A percentile compares a stretch with the other conserved stretches of the same genome.
These are phyloP conservation scores for Yoshiicerus persimilis DNA, from an alignment of 1,140 invertebrate species.

Conservation along the genomic window DNA sequence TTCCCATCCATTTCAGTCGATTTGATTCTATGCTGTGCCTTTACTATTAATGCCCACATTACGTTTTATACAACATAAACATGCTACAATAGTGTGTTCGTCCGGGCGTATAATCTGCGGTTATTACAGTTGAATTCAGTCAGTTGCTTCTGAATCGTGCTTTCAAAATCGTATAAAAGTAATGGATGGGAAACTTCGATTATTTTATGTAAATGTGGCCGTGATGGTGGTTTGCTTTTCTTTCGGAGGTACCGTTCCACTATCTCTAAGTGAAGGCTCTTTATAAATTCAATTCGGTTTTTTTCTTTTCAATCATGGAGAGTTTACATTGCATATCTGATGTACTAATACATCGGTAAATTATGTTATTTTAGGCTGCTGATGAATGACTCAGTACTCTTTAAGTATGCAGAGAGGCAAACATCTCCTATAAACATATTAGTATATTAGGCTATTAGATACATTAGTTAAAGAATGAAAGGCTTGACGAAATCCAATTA, in stretches of 20 bases:
- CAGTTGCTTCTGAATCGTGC: background rate
- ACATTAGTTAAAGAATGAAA: background rate
- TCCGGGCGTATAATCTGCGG: background rate
- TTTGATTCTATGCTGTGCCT: background rate
- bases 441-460: background rate
- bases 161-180: background rate
- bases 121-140: background rate
- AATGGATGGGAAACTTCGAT: background rate
- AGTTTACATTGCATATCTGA: background rate
- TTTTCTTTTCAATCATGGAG: background rate
- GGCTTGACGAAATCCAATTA: background rate
- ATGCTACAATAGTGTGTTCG: background rate
- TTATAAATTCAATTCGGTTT: background rate
- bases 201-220: constrained; percentile 1
- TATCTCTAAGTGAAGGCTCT: background rate
- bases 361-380: too few species aligned
- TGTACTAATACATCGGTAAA: too few species aligned
- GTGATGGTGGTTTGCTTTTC: background rate
- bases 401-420: background rate
- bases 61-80: background rate
- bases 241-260: background rate
- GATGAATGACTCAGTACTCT: background rate
- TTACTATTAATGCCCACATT: background rate
- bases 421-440: background rate
- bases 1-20: background rate